These are phyloP conservation scores for Ageneiosus marmoratus DNA, from an alignment of 2,113 vertebrate genomes.

Conservation along the genomic window DNA sequence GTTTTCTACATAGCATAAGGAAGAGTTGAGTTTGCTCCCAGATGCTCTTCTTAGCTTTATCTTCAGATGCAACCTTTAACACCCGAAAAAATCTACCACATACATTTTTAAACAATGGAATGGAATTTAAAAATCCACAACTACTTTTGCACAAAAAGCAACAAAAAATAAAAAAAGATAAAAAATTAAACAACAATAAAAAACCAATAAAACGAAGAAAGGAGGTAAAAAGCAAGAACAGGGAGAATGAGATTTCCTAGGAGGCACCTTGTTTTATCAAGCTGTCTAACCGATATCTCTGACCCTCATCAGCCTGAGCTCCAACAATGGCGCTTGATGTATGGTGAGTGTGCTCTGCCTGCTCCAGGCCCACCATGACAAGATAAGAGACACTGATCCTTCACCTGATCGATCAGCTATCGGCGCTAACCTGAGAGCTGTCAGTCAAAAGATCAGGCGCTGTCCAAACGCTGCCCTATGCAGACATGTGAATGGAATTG, in stretches of 20 bases:
- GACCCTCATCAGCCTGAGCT: conserved; percentile 40
- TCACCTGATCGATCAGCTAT: conserved; percentile 49
- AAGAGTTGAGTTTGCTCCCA: not conserved
- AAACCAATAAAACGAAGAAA: not conserved
- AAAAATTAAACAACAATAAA: not conserved
- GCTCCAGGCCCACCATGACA: conserved; percentile 40
- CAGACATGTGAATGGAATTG: not conserved
- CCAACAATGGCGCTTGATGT: conserved; percentile 46
- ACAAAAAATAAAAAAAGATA: not conserved
- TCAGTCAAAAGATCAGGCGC: conserved; percentile 31
- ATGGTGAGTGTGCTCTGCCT: conserved; percentile 32
- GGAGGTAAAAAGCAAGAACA: not conserved
- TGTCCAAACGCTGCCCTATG: not conserved
- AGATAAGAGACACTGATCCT: conserved; percentile 55
- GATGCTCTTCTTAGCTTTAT: not conserved
- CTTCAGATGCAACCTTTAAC: not conserved
- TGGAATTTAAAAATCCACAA: not conserved
- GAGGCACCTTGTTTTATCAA: conserved; percentile 37
- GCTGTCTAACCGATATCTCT: conserved; percentile 45
- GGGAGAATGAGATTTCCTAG: conserved; percentile 6
- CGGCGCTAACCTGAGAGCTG: conserved; percentile 38
- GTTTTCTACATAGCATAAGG: not conserved
- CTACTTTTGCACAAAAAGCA: not conserved
- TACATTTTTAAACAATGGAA: not conserved
- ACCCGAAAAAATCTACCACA: not conserved